Percentiles rank a stretch among this genome's conserved stretches.
These are phyloP conservation scores for Pseudanteris insignis DNA, from an alignment of 2,888 invertebrate genomes.

Conservation along the genomic window DNA sequence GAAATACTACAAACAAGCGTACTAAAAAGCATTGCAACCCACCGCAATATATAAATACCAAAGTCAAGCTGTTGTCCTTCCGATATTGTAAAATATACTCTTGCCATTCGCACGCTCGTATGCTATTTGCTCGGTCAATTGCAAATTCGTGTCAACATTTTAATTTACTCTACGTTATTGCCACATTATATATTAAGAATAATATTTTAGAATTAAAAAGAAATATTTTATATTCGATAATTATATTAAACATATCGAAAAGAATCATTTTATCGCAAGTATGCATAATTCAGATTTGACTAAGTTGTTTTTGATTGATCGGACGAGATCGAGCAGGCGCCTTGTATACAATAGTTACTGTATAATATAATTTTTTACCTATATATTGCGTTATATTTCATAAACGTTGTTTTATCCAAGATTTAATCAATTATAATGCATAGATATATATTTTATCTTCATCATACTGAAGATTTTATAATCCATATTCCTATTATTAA, in stretches of 20 bases:
- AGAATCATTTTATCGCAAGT: conserved; percentile 2
- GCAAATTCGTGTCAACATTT: too few species aligned
- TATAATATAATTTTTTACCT: conserved; percentile 39
- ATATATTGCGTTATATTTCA: conserved; percentile 35
- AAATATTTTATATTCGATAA: conserved; percentile 12
- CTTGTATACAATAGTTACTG: conserved; percentile 19
- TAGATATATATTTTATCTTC: conserved; percentile 37
- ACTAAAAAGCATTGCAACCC: conserved; percentile 47
- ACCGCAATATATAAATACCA: conserved; percentile 61
- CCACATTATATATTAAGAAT: too few species aligned
- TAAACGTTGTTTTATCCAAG: conserved; percentile 35
- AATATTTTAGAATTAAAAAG: too few species aligned
- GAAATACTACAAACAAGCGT: conserved; percentile 27
- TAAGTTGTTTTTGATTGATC: neutral
- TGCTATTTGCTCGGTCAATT: conserved; percentile 2
- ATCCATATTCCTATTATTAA: too few species aligned
- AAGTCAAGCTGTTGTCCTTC: conserved; percentile 52
- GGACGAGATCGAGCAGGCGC: neutral
- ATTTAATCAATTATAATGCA: too few species aligned
- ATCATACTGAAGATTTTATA: conserved; percentile 31
- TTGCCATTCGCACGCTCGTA: conserved; percentile 19
- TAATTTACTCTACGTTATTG: too few species aligned
- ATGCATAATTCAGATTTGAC: neutral
- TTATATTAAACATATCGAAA: conserved; percentile 12
- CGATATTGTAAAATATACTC: conserved; percentile 51